Conservation (phyloP, 1,140 invertebrate genomes). For the Cotesia glomerata region DNA sequence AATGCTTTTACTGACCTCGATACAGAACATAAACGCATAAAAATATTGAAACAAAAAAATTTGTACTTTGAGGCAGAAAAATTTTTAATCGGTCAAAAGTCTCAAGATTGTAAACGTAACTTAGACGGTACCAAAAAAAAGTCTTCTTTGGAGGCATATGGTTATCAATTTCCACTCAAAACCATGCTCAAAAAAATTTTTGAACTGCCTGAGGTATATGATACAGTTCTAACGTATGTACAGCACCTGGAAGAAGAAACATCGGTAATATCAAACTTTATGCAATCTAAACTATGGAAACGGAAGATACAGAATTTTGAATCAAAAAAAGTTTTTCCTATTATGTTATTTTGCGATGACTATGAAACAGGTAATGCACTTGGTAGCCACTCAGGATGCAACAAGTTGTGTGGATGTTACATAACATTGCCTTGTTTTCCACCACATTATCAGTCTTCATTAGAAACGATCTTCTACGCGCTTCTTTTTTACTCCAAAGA, state of each 20-base stretch:
- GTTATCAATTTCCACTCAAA: background rate
- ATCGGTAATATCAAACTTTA: background rate
- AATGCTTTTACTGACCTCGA: too few species aligned
- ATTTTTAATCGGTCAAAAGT: too few species aligned
- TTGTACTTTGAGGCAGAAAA: too few species aligned
- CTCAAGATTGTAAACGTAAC: too few species aligned
- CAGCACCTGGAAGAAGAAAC: background rate
- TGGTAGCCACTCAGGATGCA: background rate
- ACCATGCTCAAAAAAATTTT: background rate
- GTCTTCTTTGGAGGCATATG: too few species aligned
- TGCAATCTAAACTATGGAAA: constrained; percentile 19
- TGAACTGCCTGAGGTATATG: background rate
- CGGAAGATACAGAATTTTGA: constrained; percentile 14
- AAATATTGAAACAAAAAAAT: too few species aligned
- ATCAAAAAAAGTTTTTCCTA: constrained; percentile 2
- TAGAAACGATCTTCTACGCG: constrained; percentile 12
- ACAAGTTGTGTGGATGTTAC: constrained; percentile 14
- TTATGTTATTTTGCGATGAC: constrained; percentile 16
- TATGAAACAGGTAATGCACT: constrained; percentile 15
- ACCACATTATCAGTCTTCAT: background rate
- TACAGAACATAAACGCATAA: too few species aligned
- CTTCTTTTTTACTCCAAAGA: constrained; percentile 10
- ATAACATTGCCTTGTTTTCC: constrained; percentile 7
- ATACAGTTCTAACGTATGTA: background rate
- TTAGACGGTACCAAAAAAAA: too few species aligned